Evolutionary conservation across 2,888 invertebrate genomes (phyloP), one percentile per base, ranked within the genome.

Genomic region (Drosophila paranaensis): DNA sequence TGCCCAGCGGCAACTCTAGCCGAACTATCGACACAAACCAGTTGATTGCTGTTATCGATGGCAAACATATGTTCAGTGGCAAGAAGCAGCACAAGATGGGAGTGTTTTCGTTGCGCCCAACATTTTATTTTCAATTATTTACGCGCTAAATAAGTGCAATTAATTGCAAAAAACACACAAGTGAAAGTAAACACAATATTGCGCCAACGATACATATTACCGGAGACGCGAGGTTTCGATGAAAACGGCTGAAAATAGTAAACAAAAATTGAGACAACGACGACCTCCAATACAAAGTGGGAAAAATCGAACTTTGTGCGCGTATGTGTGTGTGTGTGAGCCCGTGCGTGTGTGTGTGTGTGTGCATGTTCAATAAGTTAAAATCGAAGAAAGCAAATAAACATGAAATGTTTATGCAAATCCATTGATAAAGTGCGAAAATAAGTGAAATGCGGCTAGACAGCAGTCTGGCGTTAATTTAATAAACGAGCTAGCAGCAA

Each of bases 231-330:
- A 50, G 30, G 45, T 48, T 45, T 50, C 68, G 16, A 61, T 61
- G 43, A 67, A 69, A 84, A 60, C 57, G 43, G 30, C 25, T 50
- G 43, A 57, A 75, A 75, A 82, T 53, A 40, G 51, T 60, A 51
- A 74, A 60, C 27, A 62, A 78, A 88, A 80, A 80, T 71, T 66
- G 39, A 67, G 56, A 81, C 79, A 80, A 77, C 75, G 76, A 83
- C 82, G 79, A 84, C 81, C 74, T 79, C 77, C 74, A 71, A 76
- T 66, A 75, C 85, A 80, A 84, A 87, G 82, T 89, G 84, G 86
- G 88, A 89, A 89, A 89, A 87, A 87, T 87, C 86, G 86, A 87
- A 89, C 83, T 81, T 69, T 72, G 76, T 74, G 71, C 67, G 70
- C 51, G 78, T 30, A 54, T 68, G 75, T 72, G 73, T 71, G 74